Evolutionary conservation across 2,888 invertebrate genomes (phyloP).

Genomic region (Teleogryllus oceanicus): DNA sequence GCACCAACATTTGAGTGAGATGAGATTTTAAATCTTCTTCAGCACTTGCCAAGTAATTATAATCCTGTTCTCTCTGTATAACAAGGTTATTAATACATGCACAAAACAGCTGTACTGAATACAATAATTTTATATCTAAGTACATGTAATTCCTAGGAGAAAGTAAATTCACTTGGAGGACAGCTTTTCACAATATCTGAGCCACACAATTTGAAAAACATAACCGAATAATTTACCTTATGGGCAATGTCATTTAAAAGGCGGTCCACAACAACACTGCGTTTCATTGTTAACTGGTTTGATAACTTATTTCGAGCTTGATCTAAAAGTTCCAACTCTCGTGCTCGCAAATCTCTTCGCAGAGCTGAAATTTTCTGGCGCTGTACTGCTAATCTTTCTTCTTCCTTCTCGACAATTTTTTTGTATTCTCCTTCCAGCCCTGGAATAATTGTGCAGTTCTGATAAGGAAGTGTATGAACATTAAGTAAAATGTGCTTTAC

Average conservation of each 20-base stretch:
- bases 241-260: neutral
- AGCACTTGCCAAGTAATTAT: neutral
- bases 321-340: constrained; percentile 42
- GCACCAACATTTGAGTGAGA: neutral
- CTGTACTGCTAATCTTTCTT: constrained; percentile 39
- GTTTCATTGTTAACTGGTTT: neutral
- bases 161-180: too few species aligned
- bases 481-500: neutral
- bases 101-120: too few species aligned
- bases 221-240: neutral
- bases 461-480: neutral
- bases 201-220: too few species aligned
- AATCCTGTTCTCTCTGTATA: neutral
- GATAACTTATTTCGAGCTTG: constrained; percentile 39
- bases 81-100: neutral
- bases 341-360: constrained; percentile 41
- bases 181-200: too few species aligned
- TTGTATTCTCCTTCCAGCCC: constrained; percentile 30
- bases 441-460: neutral
- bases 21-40: neutral
- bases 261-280: neutral
- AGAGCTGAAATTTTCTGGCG: constrained; percentile 35
- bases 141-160: too few species aligned
- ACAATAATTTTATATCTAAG: too few species aligned
- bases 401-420: constrained; percentile 39